These are phyloP conservation scores for Caranx ignobilis DNA, from an alignment of 2,113 vertebrate genomes.

Conservation along the genomic window DNA sequence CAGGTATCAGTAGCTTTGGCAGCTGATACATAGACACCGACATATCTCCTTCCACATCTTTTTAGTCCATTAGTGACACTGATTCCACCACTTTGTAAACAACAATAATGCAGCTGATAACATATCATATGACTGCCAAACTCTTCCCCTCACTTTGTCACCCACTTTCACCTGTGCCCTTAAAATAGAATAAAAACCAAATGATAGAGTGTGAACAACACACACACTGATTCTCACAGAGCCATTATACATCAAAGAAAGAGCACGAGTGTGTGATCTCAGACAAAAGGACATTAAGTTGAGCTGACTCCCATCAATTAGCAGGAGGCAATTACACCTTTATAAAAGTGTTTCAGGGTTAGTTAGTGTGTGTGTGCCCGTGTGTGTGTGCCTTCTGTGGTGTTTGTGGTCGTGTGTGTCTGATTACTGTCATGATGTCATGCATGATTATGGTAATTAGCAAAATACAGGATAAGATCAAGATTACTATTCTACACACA, in stretches of 20 bases:
- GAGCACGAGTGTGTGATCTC: conserved; percentile 10
- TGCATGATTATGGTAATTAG: conserved; percentile 69
- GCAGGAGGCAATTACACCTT: conserved; percentile 48
- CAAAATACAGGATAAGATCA: conserved; percentile 66
- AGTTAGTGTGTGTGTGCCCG: not conserved
- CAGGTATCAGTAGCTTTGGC: not conserved
- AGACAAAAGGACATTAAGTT: conserved; percentile 52
- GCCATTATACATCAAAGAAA: conserved; percentile 6
- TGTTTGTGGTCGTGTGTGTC: not conserved
- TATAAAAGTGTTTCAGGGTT: conserved; percentile 5
- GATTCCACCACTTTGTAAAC: not conserved
- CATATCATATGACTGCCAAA: not conserved
- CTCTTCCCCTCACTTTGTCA: not conserved
- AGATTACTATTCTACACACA: conserved; percentile 54
- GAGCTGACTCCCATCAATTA: conserved; percentile 19
- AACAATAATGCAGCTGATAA: not conserved
- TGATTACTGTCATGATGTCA: conserved; percentile 55
- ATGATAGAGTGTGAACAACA: not conserved
- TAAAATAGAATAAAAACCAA: not conserved
- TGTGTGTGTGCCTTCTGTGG: not conserved
- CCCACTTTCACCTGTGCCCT: not conserved
- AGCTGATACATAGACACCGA: not conserved
- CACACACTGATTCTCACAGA: not conserved
- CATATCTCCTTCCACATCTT: not conserved
- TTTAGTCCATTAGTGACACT: not conserved